Base-by-base conservation (phyloP, 2,113 vertebrate genomes). In the Antidorcas marsupialis region DNA sequence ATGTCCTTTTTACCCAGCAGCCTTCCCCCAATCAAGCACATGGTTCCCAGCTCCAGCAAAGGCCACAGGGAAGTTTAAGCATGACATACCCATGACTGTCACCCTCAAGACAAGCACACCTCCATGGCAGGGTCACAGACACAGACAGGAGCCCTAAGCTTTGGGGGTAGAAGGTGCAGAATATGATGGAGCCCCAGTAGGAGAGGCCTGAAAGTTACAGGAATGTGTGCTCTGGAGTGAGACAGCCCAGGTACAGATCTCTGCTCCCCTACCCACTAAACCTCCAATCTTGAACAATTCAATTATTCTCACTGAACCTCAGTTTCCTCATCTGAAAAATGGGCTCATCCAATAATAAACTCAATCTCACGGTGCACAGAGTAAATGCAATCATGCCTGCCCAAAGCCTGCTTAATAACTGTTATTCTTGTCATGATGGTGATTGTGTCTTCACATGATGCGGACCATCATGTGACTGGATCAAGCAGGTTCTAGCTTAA, bases 311-410 rank as follows among this genome's bases (percentile, higher is more conserved):
- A 0, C 6, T 52, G 33, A 64, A 67, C 50, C 79, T 96, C 93
- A 28, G 0, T 36, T 55, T 91, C 43, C 52, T 82, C 39, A 50
- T 76, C 71, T 64, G 59, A 67, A 30, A 83, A 91, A 78, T 27
- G 95, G 81, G 89, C 13, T 50, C 14, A 23, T n/a, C 17, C 14
- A 0, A 13, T 30, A 12, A 76, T 0, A 76, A 39, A 79, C 33
- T 30, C 15, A 1, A 23, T 17, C 16, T 50, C 52, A 3, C 11
- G 39, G 67, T 52, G 57, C 12, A 3, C 19, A 50, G 28, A 45
- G 57, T 30, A 3, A 28, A 25, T 17, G 12, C 0, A 3, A 27
- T 53, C 47, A 5, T 12, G 6, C 11, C 2, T 9, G 30, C 52
- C 79, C 57, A 11, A 0, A 11, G 33, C 50, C 84, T 9, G n/a